Percentiles rank a stretch among this genome's conserved stretches.
These are phyloP conservation scores for Chironomus tepperi DNA, from an alignment of 1,140 invertebrate genomes.

Conservation along the genomic window DNA sequence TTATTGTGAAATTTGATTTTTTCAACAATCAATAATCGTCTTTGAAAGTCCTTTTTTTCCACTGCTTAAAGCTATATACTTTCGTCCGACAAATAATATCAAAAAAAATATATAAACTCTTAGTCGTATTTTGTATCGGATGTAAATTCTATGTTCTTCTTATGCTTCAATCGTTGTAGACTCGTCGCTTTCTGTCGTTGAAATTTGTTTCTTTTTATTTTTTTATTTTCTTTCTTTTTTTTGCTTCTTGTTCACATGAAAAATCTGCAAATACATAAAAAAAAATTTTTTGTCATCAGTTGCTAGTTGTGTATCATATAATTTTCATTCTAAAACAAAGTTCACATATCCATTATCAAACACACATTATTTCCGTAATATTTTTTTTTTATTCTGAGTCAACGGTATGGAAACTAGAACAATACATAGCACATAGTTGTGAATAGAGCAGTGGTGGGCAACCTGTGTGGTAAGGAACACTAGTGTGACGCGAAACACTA, in stretches of 20 bases:
- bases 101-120: no score
- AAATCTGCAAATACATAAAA: conserved; percentile 6
- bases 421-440: background rate
- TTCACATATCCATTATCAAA: conserved; percentile 21
- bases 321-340: background rate
- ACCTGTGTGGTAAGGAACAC: no score
- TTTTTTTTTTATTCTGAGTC: background rate
- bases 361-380: conserved; percentile 18
- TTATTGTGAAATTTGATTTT: no score
- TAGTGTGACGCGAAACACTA: no score
- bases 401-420: background rate
- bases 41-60: no score
- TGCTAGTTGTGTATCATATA: background rate
- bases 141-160: no score
- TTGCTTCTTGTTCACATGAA: conserved; percentile 11
- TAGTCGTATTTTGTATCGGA: no score
- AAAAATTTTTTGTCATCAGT: conserved; percentile 18
- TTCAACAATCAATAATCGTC: no score
- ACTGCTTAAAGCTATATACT: no score
- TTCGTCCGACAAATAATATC: no score
- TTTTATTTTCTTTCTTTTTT: background rate
- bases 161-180: background rate
- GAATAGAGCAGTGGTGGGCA: no score
- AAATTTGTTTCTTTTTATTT: no score
- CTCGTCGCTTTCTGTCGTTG: background rate